Evolutionary conservation across 2,888 invertebrate genomes (phyloP).

Genomic region (Lasioglossum figueresi): DNA sequence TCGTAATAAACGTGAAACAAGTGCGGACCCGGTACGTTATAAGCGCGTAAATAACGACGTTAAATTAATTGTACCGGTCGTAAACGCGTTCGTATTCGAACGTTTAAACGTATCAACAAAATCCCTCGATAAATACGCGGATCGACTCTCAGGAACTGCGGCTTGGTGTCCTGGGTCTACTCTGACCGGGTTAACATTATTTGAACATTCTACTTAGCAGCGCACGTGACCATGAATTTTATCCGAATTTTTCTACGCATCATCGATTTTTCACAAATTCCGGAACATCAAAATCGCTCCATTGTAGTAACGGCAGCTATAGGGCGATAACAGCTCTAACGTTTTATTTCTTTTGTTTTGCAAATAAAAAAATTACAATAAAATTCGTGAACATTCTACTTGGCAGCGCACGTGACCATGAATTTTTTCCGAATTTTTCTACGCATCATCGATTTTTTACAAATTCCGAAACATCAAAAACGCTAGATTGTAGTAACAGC

Average conservation of each 20-base stretch:
- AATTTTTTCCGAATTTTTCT: not conserved
- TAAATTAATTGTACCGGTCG: conserved; percentile 7
- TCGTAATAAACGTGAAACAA: conserved; percentile 3
- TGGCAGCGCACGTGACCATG: not conserved
- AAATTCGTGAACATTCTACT: too few species aligned
- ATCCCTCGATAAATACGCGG: not conserved
- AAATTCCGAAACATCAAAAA: not conserved
- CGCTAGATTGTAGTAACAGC: not conserved
- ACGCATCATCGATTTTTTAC: not conserved
- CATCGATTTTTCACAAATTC: too few species aligned
- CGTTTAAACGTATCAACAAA: not conserved
- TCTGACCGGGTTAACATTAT: not conserved
- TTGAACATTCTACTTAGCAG: not conserved
- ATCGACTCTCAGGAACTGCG: not conserved
- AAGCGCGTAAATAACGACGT: conserved; percentile 3
- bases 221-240: too few species aligned
- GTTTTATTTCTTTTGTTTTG: too few species aligned
- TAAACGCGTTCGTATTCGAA: conserved; percentile 4
- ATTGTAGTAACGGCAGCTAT: too few species aligned
- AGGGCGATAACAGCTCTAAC: too few species aligned
- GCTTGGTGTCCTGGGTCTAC: not conserved
- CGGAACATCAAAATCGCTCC: too few species aligned
- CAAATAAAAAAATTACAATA: too few species aligned
- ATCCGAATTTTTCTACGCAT: too few species aligned
- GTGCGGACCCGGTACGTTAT: conserved; percentile 19